Percentiles rank a stretch among this genome's conserved stretches.
These are phyloP conservation scores for Pterobdella sp. DNA, from an alignment of 2,888 invertebrate species.

Conservation along the genomic window DNA sequence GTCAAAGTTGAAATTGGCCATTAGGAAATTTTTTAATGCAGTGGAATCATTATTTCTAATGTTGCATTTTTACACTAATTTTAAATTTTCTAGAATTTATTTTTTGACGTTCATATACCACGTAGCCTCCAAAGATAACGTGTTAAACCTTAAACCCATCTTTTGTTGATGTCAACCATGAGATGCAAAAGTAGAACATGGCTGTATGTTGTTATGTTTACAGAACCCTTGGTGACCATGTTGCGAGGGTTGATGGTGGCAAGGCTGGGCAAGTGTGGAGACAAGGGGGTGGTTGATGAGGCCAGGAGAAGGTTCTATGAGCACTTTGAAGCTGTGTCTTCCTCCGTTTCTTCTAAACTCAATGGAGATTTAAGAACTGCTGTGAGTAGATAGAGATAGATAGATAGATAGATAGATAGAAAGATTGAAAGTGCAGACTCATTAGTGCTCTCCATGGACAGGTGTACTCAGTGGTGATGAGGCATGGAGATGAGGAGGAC, in stretches of 20 bases:
- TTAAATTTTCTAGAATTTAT: too few species aligned
- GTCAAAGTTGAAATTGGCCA: too few species aligned
- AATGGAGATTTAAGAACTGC: conserved; percentile 74
- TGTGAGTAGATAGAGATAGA: too few species aligned
- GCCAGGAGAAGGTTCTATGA: conserved; percentile 64
- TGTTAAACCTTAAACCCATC: too few species aligned
- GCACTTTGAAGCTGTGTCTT: conserved; percentile 53
- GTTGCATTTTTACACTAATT: too few species aligned
- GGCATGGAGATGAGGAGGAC: conserved; percentile 63
- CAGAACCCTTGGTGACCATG: conserved; percentile 70
- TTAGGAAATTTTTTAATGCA: too few species aligned
- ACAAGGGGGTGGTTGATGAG: conserved; percentile 68
- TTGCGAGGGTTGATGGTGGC: conserved; percentile 74
- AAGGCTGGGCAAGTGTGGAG: conserved; percentile 71
- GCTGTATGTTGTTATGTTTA: conserved; percentile 19
- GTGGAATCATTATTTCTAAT: too few species aligned
- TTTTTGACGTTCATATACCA: too few species aligned
- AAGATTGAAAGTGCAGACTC: too few species aligned
- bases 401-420: background rate
- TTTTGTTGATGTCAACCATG: too few species aligned
- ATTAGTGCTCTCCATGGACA: conserved; percentile 33
- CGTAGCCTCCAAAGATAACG: too few species aligned
- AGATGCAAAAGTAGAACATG: too few species aligned
- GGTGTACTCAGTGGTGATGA: conserved; percentile 73
- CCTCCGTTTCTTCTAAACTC: background rate